Evolutionary conservation across 2,113 vertebrate genomes (phyloP).

Genomic region (Phalacrocorax carbo): DNA sequence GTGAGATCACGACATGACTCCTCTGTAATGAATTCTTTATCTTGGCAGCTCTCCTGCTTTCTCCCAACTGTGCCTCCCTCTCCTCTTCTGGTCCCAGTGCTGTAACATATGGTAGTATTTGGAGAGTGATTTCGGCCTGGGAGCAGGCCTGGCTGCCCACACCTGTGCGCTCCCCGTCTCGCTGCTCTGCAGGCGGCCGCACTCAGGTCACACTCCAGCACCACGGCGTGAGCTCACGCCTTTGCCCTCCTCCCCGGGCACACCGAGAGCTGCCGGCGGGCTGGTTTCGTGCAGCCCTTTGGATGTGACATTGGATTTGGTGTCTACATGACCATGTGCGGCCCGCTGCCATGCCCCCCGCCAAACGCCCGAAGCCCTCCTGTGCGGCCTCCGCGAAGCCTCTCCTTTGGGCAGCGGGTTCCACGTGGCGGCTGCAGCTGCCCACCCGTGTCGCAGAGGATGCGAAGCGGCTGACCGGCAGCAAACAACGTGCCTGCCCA

Average conservation of each 20-base stretch:
- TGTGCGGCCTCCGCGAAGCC: accelerated
- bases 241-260: not conserved
- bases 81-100: constrained; percentile 1
- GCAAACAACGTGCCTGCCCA: not conserved
- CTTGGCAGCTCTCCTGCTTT: constrained; percentile 72
- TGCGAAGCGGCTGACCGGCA: not conserved
- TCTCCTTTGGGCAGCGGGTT: not conserved
- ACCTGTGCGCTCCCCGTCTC: constrained; percentile 47
- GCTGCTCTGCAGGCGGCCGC: not conserved
- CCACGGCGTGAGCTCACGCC: not conserved
- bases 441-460: not conserved
- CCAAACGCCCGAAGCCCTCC: too few species aligned
- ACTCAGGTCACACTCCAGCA: not conserved
- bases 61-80: constrained; percentile 48
- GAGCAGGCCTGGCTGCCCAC: constrained; percentile 27
- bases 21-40: constrained; percentile 79
- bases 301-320: too few species aligned
- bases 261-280: not conserved
- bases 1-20: constrained; percentile 68
- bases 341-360: not conserved
- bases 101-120: constrained; percentile 70
- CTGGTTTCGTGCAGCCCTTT: not conserved
- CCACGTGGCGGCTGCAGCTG: not conserved
- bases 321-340: not conserved
- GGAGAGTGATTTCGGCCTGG: constrained; percentile 10